Evolutionary conservation across 2,888 invertebrate species (phyloP).

Genomic region (Chloroclysta siterata): DNA sequence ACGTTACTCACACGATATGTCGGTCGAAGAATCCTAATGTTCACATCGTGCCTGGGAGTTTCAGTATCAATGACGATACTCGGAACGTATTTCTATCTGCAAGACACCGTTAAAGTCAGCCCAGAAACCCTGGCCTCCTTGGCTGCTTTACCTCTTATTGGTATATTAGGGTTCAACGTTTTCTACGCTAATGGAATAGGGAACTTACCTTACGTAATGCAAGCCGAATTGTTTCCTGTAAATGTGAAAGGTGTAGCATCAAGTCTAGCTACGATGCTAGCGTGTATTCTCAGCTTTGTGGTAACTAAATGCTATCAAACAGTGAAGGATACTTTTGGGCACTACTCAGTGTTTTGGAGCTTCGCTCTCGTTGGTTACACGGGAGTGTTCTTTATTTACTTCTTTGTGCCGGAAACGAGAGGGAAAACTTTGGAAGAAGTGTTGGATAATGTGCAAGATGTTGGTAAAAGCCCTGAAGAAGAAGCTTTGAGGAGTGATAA

Average conservation of each 20-base stretch:
- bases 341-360: slow-evolving; percentile 85
- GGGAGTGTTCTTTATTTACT: slow-evolving; percentile 84
- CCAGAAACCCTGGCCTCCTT: slow-evolving; percentile 63
- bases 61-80: slow-evolving; percentile 79
- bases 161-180: slow-evolving; percentile 84
- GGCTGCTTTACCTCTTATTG: slow-evolving; percentile 81
- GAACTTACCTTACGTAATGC: slow-evolving; percentile 86
- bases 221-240: slow-evolving; percentile 87
- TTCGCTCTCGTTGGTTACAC: slow-evolving; percentile 82
- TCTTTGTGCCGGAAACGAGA: slow-evolving; percentile 86
- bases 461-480: slow-evolving; percentile 50
- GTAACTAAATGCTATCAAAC: slow-evolving; percentile 86
- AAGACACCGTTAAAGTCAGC: slow-evolving; percentile 67
- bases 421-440: slow-evolving; percentile 86
- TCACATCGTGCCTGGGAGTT: slow-evolving; percentile 82
- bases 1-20: slow-evolving; percentile 82
- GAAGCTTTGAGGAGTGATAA: slow-evolving; percentile 48
- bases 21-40: slow-evolving; percentile 82
- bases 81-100: slow-evolving; percentile 82
- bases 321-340: slow-evolving; percentile 81
- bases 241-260: slow-evolving; percentile 87
- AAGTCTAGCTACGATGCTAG: slow-evolving; percentile 83
- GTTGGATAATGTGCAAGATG: slow-evolving; percentile 79
- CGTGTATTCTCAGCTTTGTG: slow-evolving; percentile 83
- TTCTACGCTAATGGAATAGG: slow-evolving; percentile 86